Percentiles rank a stretch among this genome's conserved stretches.
phyloP scores from a whole-genome alignment of 2,113 vertebrate genomes.

The Thamnaconus septentrionalis region DNA sequence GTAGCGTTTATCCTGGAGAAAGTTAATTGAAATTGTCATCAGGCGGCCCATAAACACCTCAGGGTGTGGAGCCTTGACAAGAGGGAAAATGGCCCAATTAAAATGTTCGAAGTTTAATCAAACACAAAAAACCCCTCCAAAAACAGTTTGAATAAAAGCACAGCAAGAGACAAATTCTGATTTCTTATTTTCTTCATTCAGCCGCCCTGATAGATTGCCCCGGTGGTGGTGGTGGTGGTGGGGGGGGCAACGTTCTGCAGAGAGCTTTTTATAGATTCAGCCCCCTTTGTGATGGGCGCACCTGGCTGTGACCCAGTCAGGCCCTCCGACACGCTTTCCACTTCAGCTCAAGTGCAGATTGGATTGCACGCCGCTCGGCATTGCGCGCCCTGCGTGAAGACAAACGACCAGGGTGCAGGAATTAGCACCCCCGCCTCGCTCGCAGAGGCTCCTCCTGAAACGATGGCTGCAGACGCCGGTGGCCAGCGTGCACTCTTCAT shows the following conservation, averaged over 20 bases:
- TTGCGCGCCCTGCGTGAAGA: slow-evolving; percentile 7
- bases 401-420: slow-evolving; percentile 2
- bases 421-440: slow-evolving; percentile 6
- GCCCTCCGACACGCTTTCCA: slow-evolving; percentile 24
- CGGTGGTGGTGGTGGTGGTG: slow-evolving; percentile 46
- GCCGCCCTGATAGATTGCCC: slow-evolving; percentile 51
- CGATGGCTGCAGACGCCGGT: no score
- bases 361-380: slow-evolving; percentile 22
- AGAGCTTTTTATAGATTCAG: slow-evolving; percentile 47
- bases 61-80: slow-evolving; percentile 3
- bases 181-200: slow-evolving; percentile 17
- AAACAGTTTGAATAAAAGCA: slow-evolving; percentile 15
- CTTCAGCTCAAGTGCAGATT: slow-evolving; percentile 31
- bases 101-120: slow-evolving; percentile 7
- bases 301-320: slow-evolving; percentile 11
- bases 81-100: neutral
- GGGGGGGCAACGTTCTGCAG: slow-evolving; percentile 41
- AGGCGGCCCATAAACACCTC: slow-evolving; percentile 10
- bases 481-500: neutral
- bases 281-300: slow-evolving; percentile 46
- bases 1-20: slow-evolving; percentile 36
- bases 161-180: slow-evolving; percentile 19
- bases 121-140: slow-evolving; percentile 16
- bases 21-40: slow-evolving; percentile 54
- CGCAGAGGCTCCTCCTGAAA: no score